Conservation (phyloP, 2,888 invertebrate genomes). For the Eilema sororculum region DNA sequence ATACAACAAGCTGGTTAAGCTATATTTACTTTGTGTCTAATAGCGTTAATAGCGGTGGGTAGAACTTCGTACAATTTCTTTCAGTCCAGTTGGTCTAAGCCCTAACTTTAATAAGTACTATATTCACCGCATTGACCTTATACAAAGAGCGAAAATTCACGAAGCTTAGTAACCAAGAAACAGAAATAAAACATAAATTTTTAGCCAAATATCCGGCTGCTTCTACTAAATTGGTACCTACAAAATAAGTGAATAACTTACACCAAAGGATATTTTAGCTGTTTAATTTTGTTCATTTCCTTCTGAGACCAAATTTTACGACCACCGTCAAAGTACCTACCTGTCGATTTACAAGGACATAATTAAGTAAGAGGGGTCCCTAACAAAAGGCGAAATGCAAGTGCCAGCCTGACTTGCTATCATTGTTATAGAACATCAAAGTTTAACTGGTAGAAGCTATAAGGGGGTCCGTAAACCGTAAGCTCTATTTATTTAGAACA, state of each 20-base stretch:
- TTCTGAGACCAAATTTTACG: constrained; percentile 47
- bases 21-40: too few relatives aligned
- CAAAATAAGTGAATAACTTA: neutral
- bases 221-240: neutral
- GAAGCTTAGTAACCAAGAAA: neutral
- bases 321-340: constrained; percentile 36
- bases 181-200: constrained; percentile 4
- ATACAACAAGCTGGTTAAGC: too few relatives aligned
- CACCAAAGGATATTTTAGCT: constrained; percentile 9
- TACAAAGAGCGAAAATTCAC: neutral
- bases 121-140: neutral
- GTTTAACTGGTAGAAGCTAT: constrained; percentile 42
- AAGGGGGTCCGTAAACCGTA: constrained; percentile 37
- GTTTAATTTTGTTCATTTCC: constrained; percentile 47
- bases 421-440: constrained; percentile 48
- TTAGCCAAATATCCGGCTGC: neutral
- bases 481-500: constrained; percentile 60
- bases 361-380: constrained; percentile 40
- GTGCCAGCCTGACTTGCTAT: constrained; percentile 31
- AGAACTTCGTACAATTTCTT: too few relatives aligned
- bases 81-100: neutral
- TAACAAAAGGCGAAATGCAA: constrained; percentile 44
- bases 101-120: neutral
- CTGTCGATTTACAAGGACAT: constrained; percentile 49
- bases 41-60: too few relatives aligned